Percentiles rank a stretch among this genome's conserved stretches.
Conservation (phyloP, 1,140 invertebrate species). For the Varroa destructor region DNA sequence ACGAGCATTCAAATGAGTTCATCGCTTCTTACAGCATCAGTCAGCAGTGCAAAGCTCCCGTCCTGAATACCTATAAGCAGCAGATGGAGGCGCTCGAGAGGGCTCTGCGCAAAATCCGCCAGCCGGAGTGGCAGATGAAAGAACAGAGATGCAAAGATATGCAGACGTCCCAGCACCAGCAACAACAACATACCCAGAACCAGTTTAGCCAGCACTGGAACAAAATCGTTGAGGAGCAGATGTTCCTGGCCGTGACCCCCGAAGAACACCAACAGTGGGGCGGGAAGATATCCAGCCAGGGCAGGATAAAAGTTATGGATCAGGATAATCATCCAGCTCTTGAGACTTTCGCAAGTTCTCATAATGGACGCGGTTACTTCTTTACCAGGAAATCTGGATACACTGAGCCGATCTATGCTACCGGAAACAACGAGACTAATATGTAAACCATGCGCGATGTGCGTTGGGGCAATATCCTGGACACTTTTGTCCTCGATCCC, state of each 20-base stretch:
- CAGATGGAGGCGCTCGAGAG: slow-evolving; percentile 8
- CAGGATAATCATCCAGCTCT: not conserved
- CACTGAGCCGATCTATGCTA: not conserved
- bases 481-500: not conserved
- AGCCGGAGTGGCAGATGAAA: slow-evolving; percentile 3
- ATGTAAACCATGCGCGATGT: not conserved
- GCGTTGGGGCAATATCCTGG: not conserved
- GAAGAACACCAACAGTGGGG: no score
- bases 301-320: not conserved
- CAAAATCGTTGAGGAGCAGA: no score
- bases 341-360: not conserved
- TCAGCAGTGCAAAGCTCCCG: not conserved
- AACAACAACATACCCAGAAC: not conserved
- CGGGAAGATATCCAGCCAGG: not conserved
- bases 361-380: not conserved
- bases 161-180: not conserved
- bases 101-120: not conserved
- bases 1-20: slow-evolving; percentile 7
- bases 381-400: not conserved
- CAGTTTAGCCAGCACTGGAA: not conserved
- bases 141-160: not conserved
- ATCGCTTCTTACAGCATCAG: slow-evolving; percentile 10
- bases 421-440: not conserved
- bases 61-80: not conserved
- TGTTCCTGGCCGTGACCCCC: no score